These are phyloP conservation scores for Lates calcarifer DNA, from an alignment of 2,113 vertebrate genomes.

Conservation along the genomic window DNA sequence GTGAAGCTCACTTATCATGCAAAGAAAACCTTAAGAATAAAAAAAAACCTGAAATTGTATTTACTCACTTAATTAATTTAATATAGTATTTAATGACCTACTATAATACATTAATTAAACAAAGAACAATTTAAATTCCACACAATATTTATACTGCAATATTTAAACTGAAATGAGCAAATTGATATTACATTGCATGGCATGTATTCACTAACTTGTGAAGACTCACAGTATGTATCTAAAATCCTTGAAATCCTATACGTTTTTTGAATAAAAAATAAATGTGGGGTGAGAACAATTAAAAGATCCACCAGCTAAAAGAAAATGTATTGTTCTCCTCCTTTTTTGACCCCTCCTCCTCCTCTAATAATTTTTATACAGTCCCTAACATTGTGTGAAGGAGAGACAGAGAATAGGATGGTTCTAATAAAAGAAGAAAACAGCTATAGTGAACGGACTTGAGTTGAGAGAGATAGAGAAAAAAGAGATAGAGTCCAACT, in stretches of 20 bases:
- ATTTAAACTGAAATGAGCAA: neutral
- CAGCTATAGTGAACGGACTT: neutral
- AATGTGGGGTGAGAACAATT: neutral
- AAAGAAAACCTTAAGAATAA: too few relatives aligned
- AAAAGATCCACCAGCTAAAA: neutral
- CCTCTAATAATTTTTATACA: too few relatives aligned
- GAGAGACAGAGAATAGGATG: slow-evolving; percentile 7
- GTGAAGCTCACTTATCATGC: too few relatives aligned
- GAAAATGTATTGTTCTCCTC: neutral
- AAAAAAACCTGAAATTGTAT: too few relatives aligned
- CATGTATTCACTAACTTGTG: neutral
- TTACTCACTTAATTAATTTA: too few relatives aligned
- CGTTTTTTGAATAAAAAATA: too few relatives aligned
- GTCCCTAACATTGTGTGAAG: neutral
- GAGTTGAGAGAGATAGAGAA: neutral
- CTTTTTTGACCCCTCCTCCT: too few relatives aligned
- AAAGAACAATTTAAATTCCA: too few relatives aligned
- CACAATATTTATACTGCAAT: too few relatives aligned
- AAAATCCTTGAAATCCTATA: neutral
- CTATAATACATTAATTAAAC: too few relatives aligned
- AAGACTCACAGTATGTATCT: too few relatives aligned
- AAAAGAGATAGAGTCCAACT: neutral
- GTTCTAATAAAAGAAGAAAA: neutral
- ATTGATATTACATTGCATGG: neutral
- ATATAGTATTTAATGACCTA: too few relatives aligned